Conservation (phyloP, 2,888 invertebrate species). For the Habroteleia sp. region DNA sequence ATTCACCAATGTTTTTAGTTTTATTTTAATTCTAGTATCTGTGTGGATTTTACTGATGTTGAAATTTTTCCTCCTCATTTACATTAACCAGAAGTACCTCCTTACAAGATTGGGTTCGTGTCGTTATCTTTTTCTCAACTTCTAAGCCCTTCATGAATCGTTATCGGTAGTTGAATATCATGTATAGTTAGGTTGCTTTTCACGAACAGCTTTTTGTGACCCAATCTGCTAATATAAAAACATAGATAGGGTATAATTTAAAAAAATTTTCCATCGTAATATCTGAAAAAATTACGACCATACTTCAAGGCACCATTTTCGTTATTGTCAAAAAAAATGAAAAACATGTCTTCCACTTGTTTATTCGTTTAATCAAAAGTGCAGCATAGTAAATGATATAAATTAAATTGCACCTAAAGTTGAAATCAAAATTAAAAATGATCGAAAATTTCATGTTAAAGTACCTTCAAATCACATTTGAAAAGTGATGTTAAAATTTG, state of each 20-base stretch:
- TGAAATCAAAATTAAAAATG: too few species aligned
- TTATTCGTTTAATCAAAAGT: too few species aligned
- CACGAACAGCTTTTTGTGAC: constrained; percentile 13
- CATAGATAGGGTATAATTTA: constrained; percentile 20
- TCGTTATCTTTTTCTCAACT: constrained; percentile 45
- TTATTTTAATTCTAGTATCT: constrained; percentile 22
- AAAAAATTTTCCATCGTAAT: constrained; percentile 34
- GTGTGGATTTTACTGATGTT: constrained; percentile 38
- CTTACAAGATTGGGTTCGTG: constrained; percentile 43
- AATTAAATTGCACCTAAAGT: too few species aligned
- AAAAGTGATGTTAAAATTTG: too few species aligned
- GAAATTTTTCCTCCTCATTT: constrained; percentile 33
- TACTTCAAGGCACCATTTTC: too few species aligned
- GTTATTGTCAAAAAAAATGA: too few species aligned
- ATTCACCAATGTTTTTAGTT: not conserved
- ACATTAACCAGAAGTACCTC: constrained; percentile 39
- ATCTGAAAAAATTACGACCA: too few species aligned
- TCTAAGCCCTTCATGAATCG: constrained; percentile 44
- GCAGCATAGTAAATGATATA: too few species aligned
- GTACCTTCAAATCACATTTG: too few species aligned
- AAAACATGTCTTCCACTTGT: too few species aligned
- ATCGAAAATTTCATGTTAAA: too few species aligned
- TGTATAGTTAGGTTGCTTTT: constrained; percentile 39
- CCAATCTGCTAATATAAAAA: constrained; percentile 12
- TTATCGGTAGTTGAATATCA: constrained; percentile 41